Conservation (phyloP, 1,140 invertebrate genomes). For the Stratiolaelaps scimitus region DNA sequence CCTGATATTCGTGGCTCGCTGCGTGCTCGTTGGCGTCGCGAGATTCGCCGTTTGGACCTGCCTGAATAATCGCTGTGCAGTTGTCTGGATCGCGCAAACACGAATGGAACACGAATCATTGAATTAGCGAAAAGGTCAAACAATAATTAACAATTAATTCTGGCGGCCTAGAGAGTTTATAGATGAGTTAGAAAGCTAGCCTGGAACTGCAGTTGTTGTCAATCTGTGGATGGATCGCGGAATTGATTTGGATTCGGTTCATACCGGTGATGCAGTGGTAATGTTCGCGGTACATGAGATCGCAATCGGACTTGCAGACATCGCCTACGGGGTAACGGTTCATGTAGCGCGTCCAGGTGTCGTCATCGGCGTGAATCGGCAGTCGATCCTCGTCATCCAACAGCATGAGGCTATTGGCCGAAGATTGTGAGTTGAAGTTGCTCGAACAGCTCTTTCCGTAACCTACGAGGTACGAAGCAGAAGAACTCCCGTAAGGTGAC, state of each 20-base stretch:
- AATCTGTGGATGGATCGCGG: background rate
- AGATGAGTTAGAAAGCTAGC: too few relatives aligned
- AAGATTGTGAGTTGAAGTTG: background rate
- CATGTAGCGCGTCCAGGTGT: constrained; percentile 27
- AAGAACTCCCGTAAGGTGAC: too few relatives aligned
- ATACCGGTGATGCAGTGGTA: constrained; percentile 59
- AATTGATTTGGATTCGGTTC: constrained; percentile 43
- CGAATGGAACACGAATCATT: constrained; percentile 31
- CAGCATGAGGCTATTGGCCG: background rate
- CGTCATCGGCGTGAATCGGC: constrained; percentile 19
- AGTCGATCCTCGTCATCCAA: constrained; percentile 24
- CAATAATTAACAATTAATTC: too few relatives aligned
- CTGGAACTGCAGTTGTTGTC: constrained; percentile 43
- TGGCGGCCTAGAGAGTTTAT: too few relatives aligned
- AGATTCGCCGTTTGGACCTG: constrained; percentile 20
- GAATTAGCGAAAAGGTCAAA: too few relatives aligned
- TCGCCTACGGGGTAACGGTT: constrained; percentile 46
- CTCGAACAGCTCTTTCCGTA: background rate
- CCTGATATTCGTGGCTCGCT: constrained; percentile 65
- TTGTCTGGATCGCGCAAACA: constrained; percentile 1
- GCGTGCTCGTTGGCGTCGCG: constrained; percentile 26
- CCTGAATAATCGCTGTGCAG: constrained; percentile 28
- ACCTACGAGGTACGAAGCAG: background rate
- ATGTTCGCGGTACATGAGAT: constrained; percentile 57
- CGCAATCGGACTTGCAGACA: constrained; percentile 53